Conservation (phyloP, 2,888 invertebrate genomes). For the Tachina fera region DNA sequence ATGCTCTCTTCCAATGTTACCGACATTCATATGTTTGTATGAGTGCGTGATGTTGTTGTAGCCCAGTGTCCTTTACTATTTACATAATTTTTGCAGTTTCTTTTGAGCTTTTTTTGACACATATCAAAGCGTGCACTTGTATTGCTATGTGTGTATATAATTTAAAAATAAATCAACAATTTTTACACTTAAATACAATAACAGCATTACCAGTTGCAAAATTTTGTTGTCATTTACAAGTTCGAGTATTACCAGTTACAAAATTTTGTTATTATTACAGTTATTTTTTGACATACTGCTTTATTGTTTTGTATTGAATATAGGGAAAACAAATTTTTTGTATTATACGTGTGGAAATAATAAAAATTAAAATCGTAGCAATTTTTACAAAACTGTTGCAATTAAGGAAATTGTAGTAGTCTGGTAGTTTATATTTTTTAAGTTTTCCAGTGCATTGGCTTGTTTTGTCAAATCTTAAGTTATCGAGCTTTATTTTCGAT, state of each 20-base stretch:
- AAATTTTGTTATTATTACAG: not conserved
- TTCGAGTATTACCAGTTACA: slow-evolving; percentile 36
- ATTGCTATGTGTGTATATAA: slow-evolving; percentile 17
- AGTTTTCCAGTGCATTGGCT: too few relatives aligned
- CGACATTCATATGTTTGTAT: not conserved
- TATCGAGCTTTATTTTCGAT: too few relatives aligned
- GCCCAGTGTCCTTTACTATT: slow-evolving; percentile 29
- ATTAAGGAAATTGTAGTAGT: too few relatives aligned
- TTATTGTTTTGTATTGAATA: not conserved
- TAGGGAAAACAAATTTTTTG: too few relatives aligned
- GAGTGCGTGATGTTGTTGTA: slow-evolving; percentile 5
- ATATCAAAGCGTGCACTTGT: slow-evolving; percentile 33
- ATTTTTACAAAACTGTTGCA: too few relatives aligned
- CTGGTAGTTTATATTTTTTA: too few relatives aligned
- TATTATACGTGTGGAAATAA: too few relatives aligned
- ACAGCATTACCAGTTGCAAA: slow-evolving; percentile 37
- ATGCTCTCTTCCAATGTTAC: not conserved
- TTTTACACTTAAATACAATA: slow-evolving; percentile 32
- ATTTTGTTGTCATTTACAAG: not conserved
- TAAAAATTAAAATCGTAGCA: too few relatives aligned
- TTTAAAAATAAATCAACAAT: slow-evolving; percentile 61
- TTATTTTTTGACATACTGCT: not conserved
- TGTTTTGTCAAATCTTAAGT: too few relatives aligned
- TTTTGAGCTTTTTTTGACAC: slow-evolving; percentile 55
- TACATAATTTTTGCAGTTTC: slow-evolving; percentile 53